Conservation (phyloP, 2,888 invertebrate species). For the Lochmaea capreae region DNA sequence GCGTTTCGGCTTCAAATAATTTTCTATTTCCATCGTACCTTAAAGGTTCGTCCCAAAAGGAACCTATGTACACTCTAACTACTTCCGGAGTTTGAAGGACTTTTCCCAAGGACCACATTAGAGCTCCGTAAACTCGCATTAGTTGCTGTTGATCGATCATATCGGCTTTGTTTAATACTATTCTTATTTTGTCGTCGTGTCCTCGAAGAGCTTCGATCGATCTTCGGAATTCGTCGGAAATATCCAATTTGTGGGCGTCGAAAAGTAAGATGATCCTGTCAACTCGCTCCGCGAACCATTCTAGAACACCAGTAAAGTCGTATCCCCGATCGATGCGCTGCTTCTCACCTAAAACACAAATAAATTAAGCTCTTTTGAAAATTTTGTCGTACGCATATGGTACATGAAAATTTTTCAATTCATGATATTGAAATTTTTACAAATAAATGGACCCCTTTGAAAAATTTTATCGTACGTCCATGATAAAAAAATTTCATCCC, state of each 20-base stretch:
- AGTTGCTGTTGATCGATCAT: conserved; percentile 99
- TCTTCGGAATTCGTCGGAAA: conserved; percentile 97
- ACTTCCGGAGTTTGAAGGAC: conserved; percentile 98
- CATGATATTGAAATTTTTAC: too few relatives aligned
- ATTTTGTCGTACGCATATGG: too few relatives aligned
- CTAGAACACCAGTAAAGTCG: conserved; percentile 96
- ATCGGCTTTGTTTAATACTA: conserved; percentile 98
- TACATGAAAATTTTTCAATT: too few relatives aligned
- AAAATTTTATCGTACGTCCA: too few relatives aligned
- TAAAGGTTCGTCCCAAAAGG: conserved; percentile 98
- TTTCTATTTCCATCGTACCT: conserved; percentile 93
- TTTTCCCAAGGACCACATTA: conserved; percentile 99
- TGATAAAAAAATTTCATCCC: too few relatives aligned
- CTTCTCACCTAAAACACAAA: conserved; percentile 86
- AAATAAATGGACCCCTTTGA: too few relatives aligned
- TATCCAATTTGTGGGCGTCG: conserved; percentile 99
- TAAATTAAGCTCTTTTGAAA: background rate
- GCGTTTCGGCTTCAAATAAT: conserved; percentile 94
- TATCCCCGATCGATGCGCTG: conserved; percentile 94
- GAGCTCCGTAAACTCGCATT: conserved; percentile 98
- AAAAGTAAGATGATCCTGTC: conserved; percentile 97
- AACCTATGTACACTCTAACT: conserved; percentile 98
- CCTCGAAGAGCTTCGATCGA: conserved; percentile 96
- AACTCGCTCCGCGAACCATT: conserved; percentile 99
- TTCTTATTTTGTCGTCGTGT: conserved; percentile 97